Evolutionary conservation across 1,140 invertebrate species (phyloP).

Genomic region (Pollicipes pollicipes): DNA sequence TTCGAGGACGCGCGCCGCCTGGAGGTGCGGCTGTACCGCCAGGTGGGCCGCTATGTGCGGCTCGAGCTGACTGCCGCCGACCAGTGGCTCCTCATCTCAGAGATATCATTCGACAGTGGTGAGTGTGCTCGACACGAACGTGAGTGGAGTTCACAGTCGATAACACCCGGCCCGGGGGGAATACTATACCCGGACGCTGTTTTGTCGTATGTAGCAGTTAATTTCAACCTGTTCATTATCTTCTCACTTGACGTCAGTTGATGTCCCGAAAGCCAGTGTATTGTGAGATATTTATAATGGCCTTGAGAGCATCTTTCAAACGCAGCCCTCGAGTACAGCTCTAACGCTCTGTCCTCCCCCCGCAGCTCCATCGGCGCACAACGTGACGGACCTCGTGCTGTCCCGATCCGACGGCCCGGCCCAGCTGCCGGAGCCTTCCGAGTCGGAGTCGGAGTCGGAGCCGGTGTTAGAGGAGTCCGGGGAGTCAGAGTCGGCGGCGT

Average conservation of each 20-base stretch:
- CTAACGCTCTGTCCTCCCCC: background rate
- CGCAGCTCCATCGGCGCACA: background rate
- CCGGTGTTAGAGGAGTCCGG: background rate
- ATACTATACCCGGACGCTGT: too few species aligned
- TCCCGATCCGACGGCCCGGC: too few species aligned
- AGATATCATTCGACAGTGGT: constrained; percentile 51
- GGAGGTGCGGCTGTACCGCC: constrained; percentile 57
- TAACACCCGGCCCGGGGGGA: too few species aligned
- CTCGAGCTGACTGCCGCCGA: constrained; percentile 65
- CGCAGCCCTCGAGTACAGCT: too few species aligned
- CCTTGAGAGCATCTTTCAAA: too few species aligned
- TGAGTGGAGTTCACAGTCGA: too few species aligned
- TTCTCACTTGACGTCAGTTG: too few species aligned
- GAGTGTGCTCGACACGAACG: constrained; percentile 14
- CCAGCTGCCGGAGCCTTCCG: background rate
- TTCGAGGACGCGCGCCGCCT: constrained; percentile 67
- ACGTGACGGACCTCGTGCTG: background rate
- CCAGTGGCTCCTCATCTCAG: constrained; percentile 72
- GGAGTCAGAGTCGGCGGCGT: background rate
- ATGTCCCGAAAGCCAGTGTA: too few species aligned
- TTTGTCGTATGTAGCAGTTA: too few species aligned
- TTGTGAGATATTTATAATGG: too few species aligned
- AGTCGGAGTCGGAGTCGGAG: background rate
- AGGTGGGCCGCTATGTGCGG: constrained; percentile 53
- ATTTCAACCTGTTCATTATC: too few species aligned